Base-by-base conservation (phyloP, 2,113 vertebrate genomes). In the Cyphomyrus plagiostoma region DNA sequence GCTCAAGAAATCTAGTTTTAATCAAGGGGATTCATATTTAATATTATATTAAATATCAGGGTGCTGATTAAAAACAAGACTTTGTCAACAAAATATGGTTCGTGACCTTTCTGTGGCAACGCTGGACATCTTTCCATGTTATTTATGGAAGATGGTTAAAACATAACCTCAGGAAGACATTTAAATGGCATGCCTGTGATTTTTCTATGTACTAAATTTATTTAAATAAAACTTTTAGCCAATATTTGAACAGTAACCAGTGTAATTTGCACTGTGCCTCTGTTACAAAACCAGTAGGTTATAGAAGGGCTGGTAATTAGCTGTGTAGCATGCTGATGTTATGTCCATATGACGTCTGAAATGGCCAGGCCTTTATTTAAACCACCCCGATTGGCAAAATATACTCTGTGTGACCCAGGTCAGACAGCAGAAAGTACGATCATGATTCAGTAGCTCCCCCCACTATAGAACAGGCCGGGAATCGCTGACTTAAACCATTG, bases 181-280 rank as follows among this genome's bases (percentile, higher is more conserved):
- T 77, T 35, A 39, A 39, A 77, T 77, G 30, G 74, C 15, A 42
- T 80, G 5, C 74, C 35, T 80, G 74, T 80, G 35, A 77, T 39
- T 77, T 77, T 42, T 77, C 13, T 80, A 11, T 80, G 74, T 80
- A 17, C 35, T 42, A 80, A 5, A 80, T 6, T 35, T 80, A 80
- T 80, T 80, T 80, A 80, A 80, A 80, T 80, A 42, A 80, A 80
- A 26, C 30, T 77, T 77, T 77, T 77, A 77, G 70, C 70, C 30
- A 42, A 39, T 77, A 17, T 2, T 46, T 11, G 30, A 48, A 91
- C 91, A 52, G 91, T 91, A 88, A 91, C 77, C 87, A 58, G 86
- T 87, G 52, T 87, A 89, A 89, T 90, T 90, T 66, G 62, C 62
- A n/a, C 10, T 30, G 62, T 66, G 26, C 62, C 9, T 66, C 62